phyloP scores from a whole-genome alignment of 1,140 invertebrate species.

The Sarcophaga bullata region DNA sequence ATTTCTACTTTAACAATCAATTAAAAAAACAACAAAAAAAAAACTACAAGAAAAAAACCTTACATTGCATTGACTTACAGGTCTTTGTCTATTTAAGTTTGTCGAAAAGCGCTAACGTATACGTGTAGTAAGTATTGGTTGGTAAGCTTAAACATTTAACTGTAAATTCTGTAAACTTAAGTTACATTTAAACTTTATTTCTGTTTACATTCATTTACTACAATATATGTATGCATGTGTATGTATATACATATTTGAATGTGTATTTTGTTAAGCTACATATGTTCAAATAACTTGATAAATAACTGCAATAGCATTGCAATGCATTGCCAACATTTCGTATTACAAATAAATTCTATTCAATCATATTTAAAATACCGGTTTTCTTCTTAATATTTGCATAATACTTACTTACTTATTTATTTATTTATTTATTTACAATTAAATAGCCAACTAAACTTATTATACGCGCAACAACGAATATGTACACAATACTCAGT shows the following conservation, averaged over 20 bases:
- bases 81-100: too few relatives aligned
- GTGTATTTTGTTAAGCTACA: neutral
- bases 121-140: neutral
- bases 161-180: constrained; percentile 1
- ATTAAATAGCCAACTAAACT: neutral
- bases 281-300: too few relatives aligned
- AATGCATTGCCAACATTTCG: neutral
- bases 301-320: neutral
- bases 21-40: too few relatives aligned
- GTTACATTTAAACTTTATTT: constrained; percentile 2
- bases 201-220: neutral
- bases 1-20: neutral
- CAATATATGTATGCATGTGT: neutral
- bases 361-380: constrained; percentile 15
- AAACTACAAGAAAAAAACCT: neutral
- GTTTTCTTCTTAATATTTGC: neutral
- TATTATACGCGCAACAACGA: too few relatives aligned
- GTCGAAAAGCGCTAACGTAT: neutral
- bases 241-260: neutral
- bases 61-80: too few relatives aligned
- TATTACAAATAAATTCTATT: constrained; percentile 11
- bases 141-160: neutral
- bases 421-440: neutral
- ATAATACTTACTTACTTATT: neutral
- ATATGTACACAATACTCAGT: neutral